Conservation (phyloP, 2,797 vertebrate species). For the Pseudochirops cupreus region DNA sequence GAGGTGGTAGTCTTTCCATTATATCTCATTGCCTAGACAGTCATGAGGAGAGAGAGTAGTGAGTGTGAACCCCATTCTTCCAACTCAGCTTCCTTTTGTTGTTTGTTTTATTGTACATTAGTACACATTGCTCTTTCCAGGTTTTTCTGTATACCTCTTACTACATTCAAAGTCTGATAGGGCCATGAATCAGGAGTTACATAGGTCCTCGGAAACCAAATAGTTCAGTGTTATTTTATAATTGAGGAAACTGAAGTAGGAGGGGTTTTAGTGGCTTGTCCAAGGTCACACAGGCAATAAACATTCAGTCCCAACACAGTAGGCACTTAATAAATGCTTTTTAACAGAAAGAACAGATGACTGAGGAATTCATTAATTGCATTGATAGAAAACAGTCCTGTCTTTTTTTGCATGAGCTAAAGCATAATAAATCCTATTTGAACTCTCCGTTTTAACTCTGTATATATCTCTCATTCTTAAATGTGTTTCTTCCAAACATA, state of each 20-base stretch:
- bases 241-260: background rate
- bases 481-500: background rate
- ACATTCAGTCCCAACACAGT: background rate
- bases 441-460: background rate
- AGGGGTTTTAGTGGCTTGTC: background rate
- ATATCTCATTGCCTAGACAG: background rate
- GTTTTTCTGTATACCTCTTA: background rate
- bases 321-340: background rate
- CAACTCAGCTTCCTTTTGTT: background rate
- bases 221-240: background rate
- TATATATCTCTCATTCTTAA: background rate
- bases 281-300: background rate
- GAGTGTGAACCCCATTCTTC: no score
- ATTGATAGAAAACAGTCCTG: background rate
- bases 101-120: background rate
- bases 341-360: background rate
- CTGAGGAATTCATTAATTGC: background rate
- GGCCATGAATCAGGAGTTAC: background rate
- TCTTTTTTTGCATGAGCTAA: background rate
- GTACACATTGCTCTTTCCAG: background rate
- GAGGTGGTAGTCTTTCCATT: background rate
- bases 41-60: no score
- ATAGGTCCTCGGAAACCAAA: background rate
- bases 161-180: background rate
- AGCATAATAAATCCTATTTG: no score